phyloP scores from a whole-genome alignment of 2,888 invertebrate species.

The Drosophila leonis region DNA sequence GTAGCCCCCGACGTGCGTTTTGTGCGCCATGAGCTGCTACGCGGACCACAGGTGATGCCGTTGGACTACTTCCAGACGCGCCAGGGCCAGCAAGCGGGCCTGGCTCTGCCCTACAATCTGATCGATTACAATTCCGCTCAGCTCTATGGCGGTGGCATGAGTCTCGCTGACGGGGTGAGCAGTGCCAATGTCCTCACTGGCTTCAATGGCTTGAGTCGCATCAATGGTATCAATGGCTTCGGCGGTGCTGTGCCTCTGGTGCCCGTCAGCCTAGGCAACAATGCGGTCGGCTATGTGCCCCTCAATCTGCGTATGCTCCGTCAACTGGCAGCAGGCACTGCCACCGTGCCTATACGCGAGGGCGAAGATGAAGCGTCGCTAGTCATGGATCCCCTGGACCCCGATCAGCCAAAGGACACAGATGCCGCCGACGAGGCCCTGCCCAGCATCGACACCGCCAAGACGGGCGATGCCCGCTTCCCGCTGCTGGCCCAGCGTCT shows the following conservation, averaged over 20 bases:
- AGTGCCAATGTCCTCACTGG: constrained; percentile 1
- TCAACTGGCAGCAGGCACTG: constrained; percentile 26
- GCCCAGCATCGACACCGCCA: neutral
- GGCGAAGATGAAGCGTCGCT: constrained; percentile 14
- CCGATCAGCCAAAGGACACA: neutral
- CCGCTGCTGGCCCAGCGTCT: constrained; percentile 37
- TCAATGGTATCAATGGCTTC: neutral
- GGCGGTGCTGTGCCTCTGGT: constrained; percentile 50
- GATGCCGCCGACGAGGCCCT: neutral
- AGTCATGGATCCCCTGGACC: neutral
- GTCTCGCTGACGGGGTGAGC: neutral
- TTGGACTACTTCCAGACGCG: constrained; percentile 45
- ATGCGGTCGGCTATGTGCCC: constrained; percentile 63
- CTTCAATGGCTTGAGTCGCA: neutral
- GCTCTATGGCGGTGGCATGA: constrained; percentile 22
- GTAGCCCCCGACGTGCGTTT: rapidly evolving
- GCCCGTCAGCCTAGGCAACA: constrained; percentile 61
- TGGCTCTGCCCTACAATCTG: constrained; percentile 35
- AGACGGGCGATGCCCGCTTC: constrained; percentile 3
- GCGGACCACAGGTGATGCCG: constrained; percentile 15
- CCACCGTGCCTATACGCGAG: constrained; percentile 33
- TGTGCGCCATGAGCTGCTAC: neutral
- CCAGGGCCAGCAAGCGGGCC: constrained; percentile 21
- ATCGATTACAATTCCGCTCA: constrained; percentile 30
- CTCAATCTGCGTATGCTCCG: constrained; percentile 60